Conservation (phyloP, 2,888 invertebrate species). For the Scaptomyza polygonia region DNA sequence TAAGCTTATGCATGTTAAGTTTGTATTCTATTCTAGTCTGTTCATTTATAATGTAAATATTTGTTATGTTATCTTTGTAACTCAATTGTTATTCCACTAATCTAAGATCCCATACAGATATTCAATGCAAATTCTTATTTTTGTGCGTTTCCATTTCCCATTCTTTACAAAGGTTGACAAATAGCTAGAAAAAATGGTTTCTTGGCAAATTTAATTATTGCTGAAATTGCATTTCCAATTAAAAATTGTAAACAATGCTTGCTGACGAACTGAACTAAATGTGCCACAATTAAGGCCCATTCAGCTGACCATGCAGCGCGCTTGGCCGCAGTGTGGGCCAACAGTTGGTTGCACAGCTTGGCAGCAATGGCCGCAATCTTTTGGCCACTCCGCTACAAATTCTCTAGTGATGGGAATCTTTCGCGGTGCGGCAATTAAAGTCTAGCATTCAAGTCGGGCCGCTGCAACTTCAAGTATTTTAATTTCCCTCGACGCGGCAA, state of each 20-base stretch:
- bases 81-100: too few species aligned
- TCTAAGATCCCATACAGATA: too few species aligned
- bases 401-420: constrained; percentile 26
- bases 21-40: too few species aligned
- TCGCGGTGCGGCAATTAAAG: constrained; percentile 73
- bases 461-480: constrained; percentile 64
- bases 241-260: constrained; percentile 11
- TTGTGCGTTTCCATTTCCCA: too few species aligned
- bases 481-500: constrained; percentile 72
- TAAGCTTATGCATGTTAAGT: too few species aligned
- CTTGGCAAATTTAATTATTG: background rate
- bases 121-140: too few species aligned
- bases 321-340: constrained; percentile 48
- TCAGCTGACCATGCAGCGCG: constrained; percentile 38
- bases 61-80: too few species aligned
- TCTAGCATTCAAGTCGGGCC: constrained; percentile 63
- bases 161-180: background rate
- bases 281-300: constrained; percentile 41
- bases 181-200: background rate
- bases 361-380: constrained; percentile 23
- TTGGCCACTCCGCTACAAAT: constrained; percentile 8
- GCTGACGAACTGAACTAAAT: background rate
- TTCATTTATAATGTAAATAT: too few species aligned
- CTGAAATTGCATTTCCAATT: constrained; percentile 9
- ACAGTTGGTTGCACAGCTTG: constrained; percentile 75